A percentile compares a stretch with the other conserved stretches of the same genome.
Evolutionary conservation across 2,113 vertebrate species (phyloP).

Genomic region (Raphicerus campestris): DNA sequence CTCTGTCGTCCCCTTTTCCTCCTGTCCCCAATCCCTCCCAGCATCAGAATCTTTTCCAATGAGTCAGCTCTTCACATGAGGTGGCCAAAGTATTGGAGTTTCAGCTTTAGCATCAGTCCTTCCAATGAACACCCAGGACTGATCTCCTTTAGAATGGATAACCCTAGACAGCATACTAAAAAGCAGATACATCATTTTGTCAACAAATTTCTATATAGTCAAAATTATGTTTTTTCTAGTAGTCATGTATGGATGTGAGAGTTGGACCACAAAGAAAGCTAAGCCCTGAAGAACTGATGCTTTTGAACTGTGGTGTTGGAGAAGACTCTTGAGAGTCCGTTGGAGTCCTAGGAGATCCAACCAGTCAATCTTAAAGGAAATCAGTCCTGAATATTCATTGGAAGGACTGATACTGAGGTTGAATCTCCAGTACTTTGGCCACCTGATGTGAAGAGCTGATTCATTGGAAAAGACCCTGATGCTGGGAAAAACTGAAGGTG

Average conservation of each 20-base stretch:
- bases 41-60: too few relatives aligned
- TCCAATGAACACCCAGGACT: too few relatives aligned
- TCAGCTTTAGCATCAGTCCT: too few relatives aligned
- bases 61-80: too few relatives aligned
- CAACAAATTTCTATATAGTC: not conserved
- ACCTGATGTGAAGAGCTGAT: not conserved
- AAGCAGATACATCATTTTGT: not conserved
- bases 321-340: not conserved
- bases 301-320: not conserved
- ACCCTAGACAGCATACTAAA: not conserved
- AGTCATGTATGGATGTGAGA: not conserved
- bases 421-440: not conserved
- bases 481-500: fast-evolving
- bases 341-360: not conserved
- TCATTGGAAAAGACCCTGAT: not conserved
- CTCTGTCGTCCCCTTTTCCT: too few relatives aligned
- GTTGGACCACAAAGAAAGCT: not conserved
- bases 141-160: not conserved
- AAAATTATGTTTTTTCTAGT: not conserved
- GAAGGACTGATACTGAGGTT: not conserved
- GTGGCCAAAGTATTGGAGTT: too few relatives aligned
- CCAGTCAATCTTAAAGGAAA: not conserved
- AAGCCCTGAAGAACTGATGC: not conserved
- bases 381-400: not conserved
- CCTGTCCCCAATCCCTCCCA: too few relatives aligned